These are phyloP conservation scores for Vanessa atalanta DNA, from an alignment of 1,140 invertebrate species.

Conservation along the genomic window DNA sequence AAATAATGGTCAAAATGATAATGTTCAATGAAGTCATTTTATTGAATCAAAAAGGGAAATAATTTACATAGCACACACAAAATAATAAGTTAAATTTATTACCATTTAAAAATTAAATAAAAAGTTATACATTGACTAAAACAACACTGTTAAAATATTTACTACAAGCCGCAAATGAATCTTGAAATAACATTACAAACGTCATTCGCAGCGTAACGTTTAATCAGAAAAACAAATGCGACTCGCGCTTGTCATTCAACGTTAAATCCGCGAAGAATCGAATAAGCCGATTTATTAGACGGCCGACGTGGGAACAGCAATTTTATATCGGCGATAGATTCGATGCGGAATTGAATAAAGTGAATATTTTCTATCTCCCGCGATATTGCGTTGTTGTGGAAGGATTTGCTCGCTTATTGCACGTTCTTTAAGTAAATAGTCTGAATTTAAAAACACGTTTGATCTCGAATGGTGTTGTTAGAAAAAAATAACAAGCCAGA, in stretches of 20 bases:
- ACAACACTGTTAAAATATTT: too few relatives aligned
- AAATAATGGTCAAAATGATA: too few relatives aligned
- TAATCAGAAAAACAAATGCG: conserved; percentile 10
- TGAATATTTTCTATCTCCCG: conserved; percentile 3
- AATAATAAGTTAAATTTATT: too few relatives aligned
- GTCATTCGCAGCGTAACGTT: background rate
- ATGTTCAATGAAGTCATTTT: too few relatives aligned
- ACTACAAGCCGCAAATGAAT: too few relatives aligned
- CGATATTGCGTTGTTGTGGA: conserved; percentile 3
- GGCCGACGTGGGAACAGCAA: background rate
- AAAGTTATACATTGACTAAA: too few relatives aligned
- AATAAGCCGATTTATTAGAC: conserved; percentile 28
- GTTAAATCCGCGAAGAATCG: conserved; percentile 10
- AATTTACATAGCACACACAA: too few relatives aligned
- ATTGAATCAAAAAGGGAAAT: too few relatives aligned
- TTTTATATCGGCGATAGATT: conserved; percentile 1
- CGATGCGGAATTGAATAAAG: background rate
- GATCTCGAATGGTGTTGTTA: background rate
- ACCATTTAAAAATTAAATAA: too few relatives aligned
- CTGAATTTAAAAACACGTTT: background rate
- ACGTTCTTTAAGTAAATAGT: conserved; percentile 5
- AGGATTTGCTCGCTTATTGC: background rate
- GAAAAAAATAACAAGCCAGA: background rate
- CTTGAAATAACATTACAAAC: background rate
- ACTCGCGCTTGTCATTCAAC: conserved; percentile 7